Conservation (phyloP, 2,797 vertebrate genomes). For the Mus spretus region DNA sequence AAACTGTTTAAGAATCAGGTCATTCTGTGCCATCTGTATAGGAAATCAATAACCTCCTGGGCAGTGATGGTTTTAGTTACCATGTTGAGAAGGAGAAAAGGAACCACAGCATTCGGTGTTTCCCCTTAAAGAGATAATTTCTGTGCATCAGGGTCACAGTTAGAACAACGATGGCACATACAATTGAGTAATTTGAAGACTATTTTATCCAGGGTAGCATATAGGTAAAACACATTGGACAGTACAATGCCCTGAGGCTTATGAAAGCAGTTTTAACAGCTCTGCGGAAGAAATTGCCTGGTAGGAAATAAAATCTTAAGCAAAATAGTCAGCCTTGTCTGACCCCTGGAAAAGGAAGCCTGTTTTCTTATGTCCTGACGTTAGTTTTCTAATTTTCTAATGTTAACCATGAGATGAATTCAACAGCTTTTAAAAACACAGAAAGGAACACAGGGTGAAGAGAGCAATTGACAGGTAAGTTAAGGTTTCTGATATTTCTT, state of each 20-base stretch:
- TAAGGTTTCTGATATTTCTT: not conserved
- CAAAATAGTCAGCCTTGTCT: slow-evolving; percentile 1
- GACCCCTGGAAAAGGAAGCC: not conserved
- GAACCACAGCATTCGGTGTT: slow-evolving; percentile 11
- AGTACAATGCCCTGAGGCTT: not conserved
- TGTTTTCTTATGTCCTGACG: not conserved
- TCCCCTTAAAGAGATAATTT: not conserved
- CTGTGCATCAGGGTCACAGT: not conserved
- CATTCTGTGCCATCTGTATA: slow-evolving; percentile 16
- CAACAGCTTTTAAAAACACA: not conserved
- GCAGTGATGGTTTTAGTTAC: slow-evolving; percentile 1
- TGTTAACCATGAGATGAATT: not conserved
- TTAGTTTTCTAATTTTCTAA: not conserved
- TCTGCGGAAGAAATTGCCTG: not conserved
- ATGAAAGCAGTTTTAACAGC: slow-evolving; percentile 2
- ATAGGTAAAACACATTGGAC: not conserved
- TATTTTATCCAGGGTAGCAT: slow-evolving; percentile 25
- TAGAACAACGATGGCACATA: not conserved
- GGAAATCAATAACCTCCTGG: slow-evolving; percentile 6
- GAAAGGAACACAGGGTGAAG: not conserved
- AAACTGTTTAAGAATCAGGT: not conserved
- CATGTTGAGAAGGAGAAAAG: slow-evolving; percentile 20
- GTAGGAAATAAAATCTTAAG: slow-evolving; percentile 32
- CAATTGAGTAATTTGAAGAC: slow-evolving; percentile 26
- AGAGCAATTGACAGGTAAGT: not conserved